Conservation (phyloP, 2,797 vertebrate genomes). For the Anableps anableps region DNA sequence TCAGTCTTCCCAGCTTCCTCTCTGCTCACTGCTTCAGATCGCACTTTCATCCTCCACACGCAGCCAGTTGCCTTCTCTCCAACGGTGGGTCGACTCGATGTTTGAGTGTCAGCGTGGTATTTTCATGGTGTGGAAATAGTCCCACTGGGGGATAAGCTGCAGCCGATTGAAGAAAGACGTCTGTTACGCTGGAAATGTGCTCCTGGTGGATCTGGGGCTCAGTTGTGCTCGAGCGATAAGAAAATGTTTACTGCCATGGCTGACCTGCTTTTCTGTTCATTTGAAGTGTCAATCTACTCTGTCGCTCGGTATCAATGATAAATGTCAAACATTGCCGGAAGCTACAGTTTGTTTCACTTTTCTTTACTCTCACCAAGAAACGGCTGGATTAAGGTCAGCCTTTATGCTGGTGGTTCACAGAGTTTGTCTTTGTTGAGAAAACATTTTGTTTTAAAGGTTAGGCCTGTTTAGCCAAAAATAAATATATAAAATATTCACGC, state of each 20-base stretch:
- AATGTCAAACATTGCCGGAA: conserved; percentile 63
- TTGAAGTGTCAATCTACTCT: conserved; percentile 65
- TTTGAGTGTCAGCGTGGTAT: conserved; percentile 48
- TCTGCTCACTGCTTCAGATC: conserved; percentile 28
- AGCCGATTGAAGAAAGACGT: conserved; percentile 47
- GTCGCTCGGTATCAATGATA: conserved; percentile 37
- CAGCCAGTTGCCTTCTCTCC: conserved; percentile 34
- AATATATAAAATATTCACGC: not conserved
- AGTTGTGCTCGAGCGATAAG: conserved; percentile 68
- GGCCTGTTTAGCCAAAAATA: not conserved
- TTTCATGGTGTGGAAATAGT: conserved; percentile 36
- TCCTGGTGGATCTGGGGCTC: conserved; percentile 43
- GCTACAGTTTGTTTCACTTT: conserved; percentile 23
- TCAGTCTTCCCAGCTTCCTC: conserved; percentile 16
- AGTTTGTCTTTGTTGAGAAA: conserved; percentile 10
- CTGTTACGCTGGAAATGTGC: conserved; percentile 38
- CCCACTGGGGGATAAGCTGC: conserved; percentile 38
- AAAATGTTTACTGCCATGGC: conserved; percentile 46
- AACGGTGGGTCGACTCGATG: conserved; percentile 29
- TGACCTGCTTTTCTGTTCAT: conserved; percentile 55
- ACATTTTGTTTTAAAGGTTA: not conserved
- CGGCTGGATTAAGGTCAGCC: conserved; percentile 5
- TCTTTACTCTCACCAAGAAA: conserved; percentile 24
- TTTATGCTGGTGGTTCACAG: conserved; percentile 10
- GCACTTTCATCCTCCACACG: conserved; percentile 41